These are phyloP conservation scores for Carterocephalus palaemon DNA, from an alignment of 2,888 invertebrate species.

Conservation along the genomic window DNA sequence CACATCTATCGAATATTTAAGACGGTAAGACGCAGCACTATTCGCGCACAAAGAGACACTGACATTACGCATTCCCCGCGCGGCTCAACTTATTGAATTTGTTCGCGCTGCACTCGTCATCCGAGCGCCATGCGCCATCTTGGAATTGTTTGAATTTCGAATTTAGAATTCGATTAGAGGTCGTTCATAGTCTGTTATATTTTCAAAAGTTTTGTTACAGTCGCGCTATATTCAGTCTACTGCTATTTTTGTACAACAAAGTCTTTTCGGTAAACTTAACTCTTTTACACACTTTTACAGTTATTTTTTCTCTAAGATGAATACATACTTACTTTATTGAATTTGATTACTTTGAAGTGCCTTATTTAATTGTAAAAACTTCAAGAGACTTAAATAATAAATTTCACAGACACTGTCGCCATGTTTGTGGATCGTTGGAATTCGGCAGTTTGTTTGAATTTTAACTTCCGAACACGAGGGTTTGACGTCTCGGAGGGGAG, in stretches of 20 bases:
- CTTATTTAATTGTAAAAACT: too few species aligned
- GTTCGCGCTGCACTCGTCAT: conserved; percentile 55
- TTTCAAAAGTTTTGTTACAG: background rate
- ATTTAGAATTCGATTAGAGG: background rate
- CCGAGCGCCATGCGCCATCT: conserved; percentile 5
- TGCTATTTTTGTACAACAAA: background rate
- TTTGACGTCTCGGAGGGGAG: conserved; percentile 17
- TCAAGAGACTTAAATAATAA: too few species aligned
- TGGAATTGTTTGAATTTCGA: conserved; percentile 9
- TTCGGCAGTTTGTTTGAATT: conserved; percentile 23
- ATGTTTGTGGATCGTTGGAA: conserved; percentile 15
- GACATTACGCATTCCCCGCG: conserved; percentile 78
- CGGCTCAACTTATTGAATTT: conserved; percentile 75
- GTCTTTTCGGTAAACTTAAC: background rate
- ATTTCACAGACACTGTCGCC: too few species aligned
- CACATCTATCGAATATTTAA: conserved; percentile 1
- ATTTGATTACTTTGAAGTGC: too few species aligned
- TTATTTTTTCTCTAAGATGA: too few species aligned
- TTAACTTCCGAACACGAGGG: conserved; percentile 21
- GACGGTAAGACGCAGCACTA: conserved; percentile 42
- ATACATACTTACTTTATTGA: too few species aligned
- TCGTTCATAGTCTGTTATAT: background rate
- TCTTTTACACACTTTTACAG: conserved; percentile 9
- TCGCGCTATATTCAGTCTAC: background rate
- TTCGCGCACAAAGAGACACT: conserved; percentile 71